These are phyloP conservation scores for Buceros bicornis DNA, from an alignment of 2,797 vertebrate genomes.

Conservation along the genomic window DNA sequence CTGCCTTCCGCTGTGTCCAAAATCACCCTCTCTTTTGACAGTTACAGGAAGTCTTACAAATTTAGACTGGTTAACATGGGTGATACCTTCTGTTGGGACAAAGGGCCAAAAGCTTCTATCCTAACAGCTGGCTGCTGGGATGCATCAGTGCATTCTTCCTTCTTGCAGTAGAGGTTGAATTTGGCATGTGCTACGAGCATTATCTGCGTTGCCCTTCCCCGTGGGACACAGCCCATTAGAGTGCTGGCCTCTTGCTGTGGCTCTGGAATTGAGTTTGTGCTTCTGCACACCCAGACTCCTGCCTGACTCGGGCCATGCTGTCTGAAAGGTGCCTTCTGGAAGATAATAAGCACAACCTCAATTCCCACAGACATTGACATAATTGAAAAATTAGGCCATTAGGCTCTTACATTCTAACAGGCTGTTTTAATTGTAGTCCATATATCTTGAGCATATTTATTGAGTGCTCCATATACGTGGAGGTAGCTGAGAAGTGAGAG, in stretches of 20 bases:
- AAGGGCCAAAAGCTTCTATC: neutral
- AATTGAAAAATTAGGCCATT: constrained; percentile 59
- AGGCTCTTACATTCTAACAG: constrained; percentile 23
- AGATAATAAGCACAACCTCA: constrained; percentile 31
- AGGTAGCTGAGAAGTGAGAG: neutral
- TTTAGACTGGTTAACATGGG: neutral
- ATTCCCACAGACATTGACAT: constrained; percentile 29
- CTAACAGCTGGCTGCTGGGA: neutral
- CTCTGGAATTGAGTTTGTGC: neutral
- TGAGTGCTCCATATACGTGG: neutral
- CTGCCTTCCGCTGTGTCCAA: neutral
- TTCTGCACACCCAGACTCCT: neutral
- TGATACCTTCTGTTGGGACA: neutral
- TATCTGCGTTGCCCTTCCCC: neutral
- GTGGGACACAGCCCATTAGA: neutral
- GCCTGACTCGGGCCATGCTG: neutral
- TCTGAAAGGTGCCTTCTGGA: constrained; percentile 40
- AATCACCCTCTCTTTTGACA: neutral
- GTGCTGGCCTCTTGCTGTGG: neutral
- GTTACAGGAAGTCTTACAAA: rapidly evolving
- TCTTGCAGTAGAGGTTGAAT: neutral
- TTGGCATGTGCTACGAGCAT: neutral
- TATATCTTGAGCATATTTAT: constrained; percentile 27
- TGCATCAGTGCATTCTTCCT: neutral
- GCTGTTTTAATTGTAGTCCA: constrained; percentile 40